Conservation (phyloP, 2,113 vertebrate genomes). For the Pangasianodon hypophthalmus region DNA sequence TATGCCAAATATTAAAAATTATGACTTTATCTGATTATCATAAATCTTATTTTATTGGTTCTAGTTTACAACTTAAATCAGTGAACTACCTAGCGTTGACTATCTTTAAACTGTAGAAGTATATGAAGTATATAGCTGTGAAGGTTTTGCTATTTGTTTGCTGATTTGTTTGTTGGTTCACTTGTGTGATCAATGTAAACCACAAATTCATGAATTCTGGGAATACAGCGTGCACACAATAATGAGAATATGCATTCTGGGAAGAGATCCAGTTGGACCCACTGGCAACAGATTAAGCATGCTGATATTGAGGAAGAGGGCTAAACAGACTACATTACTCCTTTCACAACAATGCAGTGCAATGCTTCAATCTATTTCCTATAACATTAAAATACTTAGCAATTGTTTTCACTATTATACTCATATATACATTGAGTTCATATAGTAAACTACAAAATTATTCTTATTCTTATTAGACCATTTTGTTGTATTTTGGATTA, state of each 20-base stretch:
- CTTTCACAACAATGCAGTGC: constrained; percentile 51
- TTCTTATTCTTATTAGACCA: not conserved
- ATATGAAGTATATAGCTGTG: not conserved
- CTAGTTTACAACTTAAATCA: constrained; percentile 16
- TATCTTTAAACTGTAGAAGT: not conserved
- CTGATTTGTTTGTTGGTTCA: constrained; percentile 66
- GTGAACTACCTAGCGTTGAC: not conserved
- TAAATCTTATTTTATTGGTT: constrained; percentile 16
- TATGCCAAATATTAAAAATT: not conserved
- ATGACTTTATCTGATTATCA: not conserved
- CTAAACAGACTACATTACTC: constrained; percentile 64
- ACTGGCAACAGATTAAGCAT: constrained; percentile 61
- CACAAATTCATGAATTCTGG: constrained; percentile 71
- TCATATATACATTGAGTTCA: not conserved
- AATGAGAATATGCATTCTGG: constrained; percentile 74
- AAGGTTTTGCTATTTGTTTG: constrained; percentile 29
- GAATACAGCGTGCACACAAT: constrained; percentile 69
- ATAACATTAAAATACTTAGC: not conserved
- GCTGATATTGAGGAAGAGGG: constrained; percentile 61
- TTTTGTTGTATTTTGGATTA: not conserved
- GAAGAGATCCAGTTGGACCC: constrained; percentile 73
- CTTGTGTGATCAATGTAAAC: constrained; percentile 73
- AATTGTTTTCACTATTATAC: not conserved
- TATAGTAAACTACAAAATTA: not conserved
- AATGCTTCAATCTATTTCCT: not conserved